Percentiles rank a stretch among this genome's conserved stretches.
Conservation (phyloP, 2,888 invertebrate genomes). For the Odontothrips loti region DNA sequence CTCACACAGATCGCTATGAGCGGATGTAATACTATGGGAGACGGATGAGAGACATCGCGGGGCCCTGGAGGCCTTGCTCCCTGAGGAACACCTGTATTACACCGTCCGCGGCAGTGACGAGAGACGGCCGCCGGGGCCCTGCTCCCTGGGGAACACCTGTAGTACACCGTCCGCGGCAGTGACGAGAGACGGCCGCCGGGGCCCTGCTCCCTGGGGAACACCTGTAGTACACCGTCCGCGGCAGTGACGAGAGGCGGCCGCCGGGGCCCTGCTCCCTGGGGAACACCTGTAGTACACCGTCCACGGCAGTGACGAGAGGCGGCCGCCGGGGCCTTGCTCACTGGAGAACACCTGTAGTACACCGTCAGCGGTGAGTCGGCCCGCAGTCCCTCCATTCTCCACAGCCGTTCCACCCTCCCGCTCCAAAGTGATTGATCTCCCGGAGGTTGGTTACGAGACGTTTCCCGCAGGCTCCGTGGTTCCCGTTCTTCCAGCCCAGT, state of each 20-base stretch:
- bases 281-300: neutral
- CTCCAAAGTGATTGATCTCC: neutral
- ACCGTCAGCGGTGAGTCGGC: neutral
- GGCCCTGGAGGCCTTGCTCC: no score
- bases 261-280: neutral
- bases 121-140: neutral
- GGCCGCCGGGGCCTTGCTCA: neutral
- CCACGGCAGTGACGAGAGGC: neutral
- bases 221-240: no score
- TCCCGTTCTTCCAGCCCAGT: no score
- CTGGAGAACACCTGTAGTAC: neutral
- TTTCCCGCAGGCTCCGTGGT: no score
- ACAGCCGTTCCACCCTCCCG: neutral
- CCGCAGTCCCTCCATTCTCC: no score
- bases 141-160: no score
- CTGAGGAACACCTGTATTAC: no score
- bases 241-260: neutral
- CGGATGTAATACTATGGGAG: slow-evolving; percentile 1
- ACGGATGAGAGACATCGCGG: no score
- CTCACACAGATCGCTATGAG: neutral
- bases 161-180: neutral
- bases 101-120: neutral
- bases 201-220: neutral
- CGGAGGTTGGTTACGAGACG: neutral
- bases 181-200: neutral